Evolutionary conservation across 2,797 vertebrate species (phyloP).

Genomic region (Anolis apletophallus): DNA sequence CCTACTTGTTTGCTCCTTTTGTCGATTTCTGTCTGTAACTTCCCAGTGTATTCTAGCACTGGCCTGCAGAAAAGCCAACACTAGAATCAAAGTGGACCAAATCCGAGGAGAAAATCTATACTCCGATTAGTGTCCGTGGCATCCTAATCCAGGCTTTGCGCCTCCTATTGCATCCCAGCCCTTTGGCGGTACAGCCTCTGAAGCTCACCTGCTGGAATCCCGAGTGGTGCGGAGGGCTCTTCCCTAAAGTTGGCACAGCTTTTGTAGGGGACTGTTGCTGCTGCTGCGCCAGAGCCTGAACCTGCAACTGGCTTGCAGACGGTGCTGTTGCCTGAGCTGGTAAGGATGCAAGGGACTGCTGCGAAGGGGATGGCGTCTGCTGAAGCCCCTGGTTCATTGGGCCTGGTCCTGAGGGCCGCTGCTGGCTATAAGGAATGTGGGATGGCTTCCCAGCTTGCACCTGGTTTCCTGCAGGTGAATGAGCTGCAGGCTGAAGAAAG

Average conservation of each 20-base stretch:
- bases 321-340: slow-evolving; percentile 84
- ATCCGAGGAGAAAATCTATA: neutral
- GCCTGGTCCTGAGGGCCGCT: slow-evolving; percentile 92
- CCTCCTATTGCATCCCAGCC: no score
- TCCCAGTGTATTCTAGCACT: neutral
- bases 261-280: slow-evolving; percentile 93
- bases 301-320: slow-evolving; percentile 85
- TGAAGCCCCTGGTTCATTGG: slow-evolving; percentile 85
- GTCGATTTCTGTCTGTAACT: neutral
- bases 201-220: slow-evolving; percentile 90
- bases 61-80: neutral
- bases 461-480: slow-evolving; percentile 87
- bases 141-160: neutral
- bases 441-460: slow-evolving; percentile 93
- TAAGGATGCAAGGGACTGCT: slow-evolving; percentile 84
- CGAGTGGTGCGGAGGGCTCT: slow-evolving; percentile 92
- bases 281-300: slow-evolving; percentile 85
- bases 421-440: slow-evolving; percentile 99
- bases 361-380: slow-evolving; percentile 82
- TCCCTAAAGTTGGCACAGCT: slow-evolving; percentile 86
- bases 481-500: slow-evolving; percentile 90
- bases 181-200: neutral
- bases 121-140: no score
- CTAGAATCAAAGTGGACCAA: neutral
- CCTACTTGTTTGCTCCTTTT: neutral